Evolutionary conservation across 2,113 vertebrate species (phyloP), one percentile per base, ranked within the genome.

Genomic region (Silurus meridionalis): DNA sequence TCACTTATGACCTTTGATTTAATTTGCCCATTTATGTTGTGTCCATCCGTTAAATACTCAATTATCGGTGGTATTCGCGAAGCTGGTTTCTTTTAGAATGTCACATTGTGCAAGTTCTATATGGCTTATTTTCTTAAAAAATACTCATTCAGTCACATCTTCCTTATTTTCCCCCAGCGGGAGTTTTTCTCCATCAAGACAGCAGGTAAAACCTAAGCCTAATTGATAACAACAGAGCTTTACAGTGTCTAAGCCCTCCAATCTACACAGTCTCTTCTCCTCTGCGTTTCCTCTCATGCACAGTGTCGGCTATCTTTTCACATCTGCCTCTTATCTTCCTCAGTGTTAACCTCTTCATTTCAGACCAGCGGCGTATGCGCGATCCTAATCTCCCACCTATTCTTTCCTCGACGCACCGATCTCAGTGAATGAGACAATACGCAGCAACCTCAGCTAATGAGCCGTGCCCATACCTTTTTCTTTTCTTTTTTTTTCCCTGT

Each of bases 341-440:
- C 75, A 81, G 91, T 89, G 86, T 91, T 91, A 95, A 94, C 93
- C 93, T 94, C 94, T 94, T 93, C 92, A 95, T 95, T 95, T 95
- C 94, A 92, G 91, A 93, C 94, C 94, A 95, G 94, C 93, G 93
- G 93, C 92, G 91, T 90, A 86, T 90, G n/a, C 89, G 8, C 72
- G 90, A 95, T 95, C 85, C 87, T 93, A 94, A 94, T 95, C 94
- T 91, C 88, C 93, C 91, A 93, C 94, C 93, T 93, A 93, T 94
- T 95, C 93, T 90, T 91, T 91, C 90, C 92, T 92, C 28, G 58
- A 94, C 92, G 94, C 94, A 90, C 92, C 92, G 85, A 91, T 90
- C 86, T 67, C 82, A 92, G 91, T 89, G 83, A 83, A 85, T 87
- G 92, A 94, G 91, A 95, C 93, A 94, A 93, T 93, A 92, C 88